phyloP scores from a whole-genome alignment of 2,888 invertebrate genomes.

The Conistra vaccinii region DNA sequence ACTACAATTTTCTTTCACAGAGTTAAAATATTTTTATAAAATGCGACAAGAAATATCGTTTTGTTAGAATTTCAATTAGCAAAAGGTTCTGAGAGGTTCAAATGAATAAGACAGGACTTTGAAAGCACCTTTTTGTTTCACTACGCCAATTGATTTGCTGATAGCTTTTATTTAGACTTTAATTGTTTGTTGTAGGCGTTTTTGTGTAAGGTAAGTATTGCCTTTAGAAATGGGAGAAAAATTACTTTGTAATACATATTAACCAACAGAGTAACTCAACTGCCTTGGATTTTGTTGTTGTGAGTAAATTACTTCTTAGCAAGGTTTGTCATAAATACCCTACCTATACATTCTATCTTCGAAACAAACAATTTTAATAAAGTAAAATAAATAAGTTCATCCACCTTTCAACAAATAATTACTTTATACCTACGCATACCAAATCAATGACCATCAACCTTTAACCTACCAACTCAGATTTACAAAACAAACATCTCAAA shows the following conservation, averaged over 20 bases:
- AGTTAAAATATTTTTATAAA: constrained; percentile 47
- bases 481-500: constrained; percentile 65
- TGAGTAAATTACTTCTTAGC: not conserved
- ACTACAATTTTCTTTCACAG: constrained; percentile 35
- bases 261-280: not conserved
- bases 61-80: constrained; percentile 72
- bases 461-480: constrained; percentile 41
- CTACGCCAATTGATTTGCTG: constrained; percentile 65
- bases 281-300: not conserved
- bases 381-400: not conserved
- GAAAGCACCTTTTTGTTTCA: constrained; percentile 65
- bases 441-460: constrained; percentile 7
- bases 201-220: not conserved
- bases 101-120: constrained; percentile 70
- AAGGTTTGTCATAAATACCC: not conserved
- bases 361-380: not conserved
- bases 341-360: no score
- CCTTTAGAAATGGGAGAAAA: not conserved
- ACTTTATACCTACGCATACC: not conserved
- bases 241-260: not conserved
- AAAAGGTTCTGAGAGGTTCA: constrained; percentile 71
- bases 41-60: constrained; percentile 39
- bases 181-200: constrained; percentile 30
- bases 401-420: no score
- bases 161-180: constrained; percentile 36